Evolutionary conservation across 1,140 invertebrate species (phyloP).

Genomic region (Mya arenaria): DNA sequence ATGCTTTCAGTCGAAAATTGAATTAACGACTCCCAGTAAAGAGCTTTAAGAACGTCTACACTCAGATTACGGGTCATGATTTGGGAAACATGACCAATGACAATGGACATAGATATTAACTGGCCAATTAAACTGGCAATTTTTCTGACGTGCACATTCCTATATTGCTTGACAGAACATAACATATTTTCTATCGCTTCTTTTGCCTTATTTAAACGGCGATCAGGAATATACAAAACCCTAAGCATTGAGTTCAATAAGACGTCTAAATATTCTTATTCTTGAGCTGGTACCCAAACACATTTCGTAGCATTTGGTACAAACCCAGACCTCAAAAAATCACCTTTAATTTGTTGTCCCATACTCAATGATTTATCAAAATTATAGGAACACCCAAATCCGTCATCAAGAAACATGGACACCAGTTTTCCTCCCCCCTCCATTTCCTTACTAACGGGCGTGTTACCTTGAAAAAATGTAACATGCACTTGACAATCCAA

Average conservation of each 20-base stretch:
- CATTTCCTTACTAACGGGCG: slow-evolving; percentile 41
- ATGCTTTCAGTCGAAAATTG: not conserved
- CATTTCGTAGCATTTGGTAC: not conserved
- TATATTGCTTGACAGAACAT: not conserved
- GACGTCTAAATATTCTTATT: not conserved
- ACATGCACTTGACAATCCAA: slow-evolving; percentile 48
- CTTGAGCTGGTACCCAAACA: not conserved
- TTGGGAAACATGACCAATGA: slow-evolving; percentile 18
- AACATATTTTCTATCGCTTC: not conserved
- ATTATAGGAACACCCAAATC: not conserved
- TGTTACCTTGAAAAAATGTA: slow-evolving; percentile 44
- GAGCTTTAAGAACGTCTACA: not conserved
- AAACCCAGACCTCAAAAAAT: not conserved
- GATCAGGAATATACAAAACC: not conserved
- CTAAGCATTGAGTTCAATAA: not conserved
- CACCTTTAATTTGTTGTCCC: not conserved
- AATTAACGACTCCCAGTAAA: not conserved
- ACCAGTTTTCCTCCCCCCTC: slow-evolving; percentile 12
- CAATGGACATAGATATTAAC: slow-evolving; percentile 11
- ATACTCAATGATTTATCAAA: not conserved
- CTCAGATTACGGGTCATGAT: slow-evolving; percentile 20
- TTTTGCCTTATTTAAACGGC: not conserved
- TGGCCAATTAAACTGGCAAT: slow-evolving; percentile 12
- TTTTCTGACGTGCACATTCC: not conserved
- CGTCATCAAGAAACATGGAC: slow-evolving; percentile 18